A percentile compares a stretch with the other conserved stretches of the same genome.
Evolutionary conservation across 2,113 vertebrate species (phyloP).

Genomic region (Cinclus mexicanus): DNA sequence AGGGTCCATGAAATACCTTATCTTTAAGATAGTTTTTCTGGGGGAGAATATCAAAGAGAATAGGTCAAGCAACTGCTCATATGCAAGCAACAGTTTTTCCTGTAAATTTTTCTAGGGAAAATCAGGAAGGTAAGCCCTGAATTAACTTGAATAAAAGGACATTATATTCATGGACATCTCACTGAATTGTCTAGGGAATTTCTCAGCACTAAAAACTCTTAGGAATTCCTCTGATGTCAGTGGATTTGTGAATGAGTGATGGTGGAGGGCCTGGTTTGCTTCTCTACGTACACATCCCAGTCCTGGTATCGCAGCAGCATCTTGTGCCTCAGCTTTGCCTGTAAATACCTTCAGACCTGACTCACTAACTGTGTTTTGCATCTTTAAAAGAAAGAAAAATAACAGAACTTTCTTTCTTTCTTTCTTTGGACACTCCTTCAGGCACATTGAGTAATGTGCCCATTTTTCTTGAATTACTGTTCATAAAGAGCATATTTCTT

Average conservation of each 20-base stretch:
- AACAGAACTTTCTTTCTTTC: not conserved
- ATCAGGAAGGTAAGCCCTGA: not conserved
- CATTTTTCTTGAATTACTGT: not conserved
- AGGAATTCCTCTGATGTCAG: not conserved
- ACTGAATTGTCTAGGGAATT: not conserved
- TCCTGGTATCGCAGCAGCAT: fast-evolving
- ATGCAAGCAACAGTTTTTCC: not conserved
- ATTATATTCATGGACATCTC: not conserved
- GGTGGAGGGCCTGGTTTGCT: not conserved
- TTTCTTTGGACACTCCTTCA: not conserved
- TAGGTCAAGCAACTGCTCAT: not conserved
- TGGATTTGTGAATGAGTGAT: not conserved
- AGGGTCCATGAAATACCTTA: not conserved
- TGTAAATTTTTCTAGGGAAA: not conserved
- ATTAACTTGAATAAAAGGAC: not conserved
- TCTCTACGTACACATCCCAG: not conserved
- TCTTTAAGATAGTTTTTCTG: not conserved
- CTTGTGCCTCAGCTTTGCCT: not conserved
- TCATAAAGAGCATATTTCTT: not conserved
- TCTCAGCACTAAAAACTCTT: not conserved
- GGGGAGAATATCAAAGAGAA: not conserved
- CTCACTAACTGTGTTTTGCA: not conserved
- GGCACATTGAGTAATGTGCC: not conserved
- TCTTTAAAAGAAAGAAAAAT: not conserved
- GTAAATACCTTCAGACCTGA: not conserved